Base-by-base conservation (phyloP, 35 echinoderm and acorn worm genomes). In the Strongylocentrotus purpuratus region DNA sequence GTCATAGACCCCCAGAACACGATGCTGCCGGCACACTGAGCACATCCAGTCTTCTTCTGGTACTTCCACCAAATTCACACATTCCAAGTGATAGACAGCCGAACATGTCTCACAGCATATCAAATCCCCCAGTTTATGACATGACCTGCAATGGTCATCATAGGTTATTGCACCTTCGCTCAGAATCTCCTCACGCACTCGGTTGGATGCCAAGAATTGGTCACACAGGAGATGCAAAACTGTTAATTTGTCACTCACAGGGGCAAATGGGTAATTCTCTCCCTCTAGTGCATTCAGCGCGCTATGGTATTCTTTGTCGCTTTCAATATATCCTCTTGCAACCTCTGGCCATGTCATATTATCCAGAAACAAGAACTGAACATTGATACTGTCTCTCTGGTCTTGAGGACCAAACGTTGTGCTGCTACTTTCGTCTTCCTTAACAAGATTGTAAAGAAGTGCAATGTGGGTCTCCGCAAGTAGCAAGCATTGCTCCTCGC, bases 31-130 rank as follows among this genome's bases (percentile, higher is more conserved):
- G 86, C 98, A 99, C 5, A 99, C 95, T 15, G 97, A 90, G 78
- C 98, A 99, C 55, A 98, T 48, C 98, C 98, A 99, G 47, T 99
- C 97, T 88, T 98, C 97, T 94, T 99, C 98, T 86, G 98, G 98
- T 58, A 99, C 98, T 93, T 97, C 98, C 20, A 95, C 95, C 15
- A 99, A 94, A 86, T 98, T 96, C 28, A 97, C 97, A 94, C 98
- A 99, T 46, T 99, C 97, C 28, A 99, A 91, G 91, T 99, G 98
- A 90, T 99, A 99, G n/a, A 99, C 97, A 65, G 97, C 97, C 10
- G 97, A 97, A 93, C 97, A 98, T n/a, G 98, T 99, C 94, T 98
- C 97, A 94, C 98, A 99, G 87, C 98, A 99, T 33, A 98, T 94
- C 11, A 99, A 88, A 92, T 98, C 97, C 0, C 98, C 98, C 45